Conservation (phyloP, 2,888 invertebrate species). For the Drosophila emarginata region DNA sequence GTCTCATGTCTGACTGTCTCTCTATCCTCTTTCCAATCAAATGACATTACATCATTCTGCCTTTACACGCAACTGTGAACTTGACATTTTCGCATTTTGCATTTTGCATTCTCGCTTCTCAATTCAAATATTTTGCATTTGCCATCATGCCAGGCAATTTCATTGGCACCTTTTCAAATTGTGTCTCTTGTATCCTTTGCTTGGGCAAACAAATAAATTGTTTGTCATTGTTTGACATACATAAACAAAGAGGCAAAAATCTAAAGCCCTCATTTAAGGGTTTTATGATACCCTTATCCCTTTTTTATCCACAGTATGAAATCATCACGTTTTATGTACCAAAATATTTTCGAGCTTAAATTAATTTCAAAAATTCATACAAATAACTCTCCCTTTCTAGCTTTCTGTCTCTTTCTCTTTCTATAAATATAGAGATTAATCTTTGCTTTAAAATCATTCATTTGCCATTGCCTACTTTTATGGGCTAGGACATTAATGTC, state of each 20-base stretch:
- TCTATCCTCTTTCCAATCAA: constrained; percentile 12
- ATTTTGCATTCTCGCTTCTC: constrained; percentile 34
- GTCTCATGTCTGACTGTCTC: neutral
- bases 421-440: neutral
- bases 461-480: constrained; percentile 43
- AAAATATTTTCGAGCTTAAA: constrained; percentile 21
- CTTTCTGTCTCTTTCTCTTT: neutral
- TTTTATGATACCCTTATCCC: constrained; percentile 1
- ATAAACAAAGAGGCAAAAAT: neutral
- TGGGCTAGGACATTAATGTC: constrained; percentile 33
- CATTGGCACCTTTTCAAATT: constrained; percentile 29
- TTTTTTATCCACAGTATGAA: constrained; percentile 32
- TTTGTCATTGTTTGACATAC: constrained; percentile 2
- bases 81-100: constrained; percentile 63
- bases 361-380: constrained; percentile 35
- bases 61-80: constrained; percentile 60
- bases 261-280: neutral
- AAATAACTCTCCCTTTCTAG: neutral
- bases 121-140: constrained; percentile 28
- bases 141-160: constrained; percentile 50
- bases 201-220: neutral
- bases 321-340: constrained; percentile 35
- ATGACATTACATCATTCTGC: constrained; percentile 6
- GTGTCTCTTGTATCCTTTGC: neutral
- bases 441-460: constrained; percentile 23